These are phyloP conservation scores for Leptatherina wallacei DNA, from an alignment of 2,797 vertebrate genomes.

Conservation along the genomic window DNA sequence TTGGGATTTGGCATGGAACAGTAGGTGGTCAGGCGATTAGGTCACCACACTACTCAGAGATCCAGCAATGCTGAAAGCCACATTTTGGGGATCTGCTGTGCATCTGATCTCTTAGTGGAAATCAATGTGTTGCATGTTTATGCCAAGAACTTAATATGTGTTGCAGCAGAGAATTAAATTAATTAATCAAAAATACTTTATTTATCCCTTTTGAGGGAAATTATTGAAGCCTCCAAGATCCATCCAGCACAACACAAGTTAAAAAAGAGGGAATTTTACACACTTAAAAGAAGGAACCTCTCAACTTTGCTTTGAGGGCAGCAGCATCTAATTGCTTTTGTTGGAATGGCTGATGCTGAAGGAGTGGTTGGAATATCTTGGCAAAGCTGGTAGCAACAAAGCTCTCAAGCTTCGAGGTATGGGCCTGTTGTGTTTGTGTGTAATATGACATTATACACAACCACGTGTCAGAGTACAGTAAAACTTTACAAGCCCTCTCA, in stretches of 20 bases:
- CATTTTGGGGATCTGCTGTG: slow-evolving; percentile 59
- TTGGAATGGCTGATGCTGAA: slow-evolving; percentile 72
- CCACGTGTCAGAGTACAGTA: slow-evolving; percentile 26
- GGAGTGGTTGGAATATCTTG: slow-evolving; percentile 79
- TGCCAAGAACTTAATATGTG: slow-evolving; percentile 55
- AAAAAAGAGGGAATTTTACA: slow-evolving; percentile 77
- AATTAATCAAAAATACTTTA: too few species aligned
- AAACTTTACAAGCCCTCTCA: slow-evolving; percentile 18
- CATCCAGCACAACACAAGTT: slow-evolving; percentile 79
- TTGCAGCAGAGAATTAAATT: slow-evolving; percentile 52
- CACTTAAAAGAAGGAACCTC: slow-evolving; percentile 77
- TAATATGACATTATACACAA: slow-evolving; percentile 52
- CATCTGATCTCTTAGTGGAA: slow-evolving; percentile 73
- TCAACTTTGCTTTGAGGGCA: slow-evolving; percentile 73
- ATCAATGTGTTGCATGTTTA: slow-evolving; percentile 54
- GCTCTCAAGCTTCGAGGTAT: slow-evolving; percentile 65
- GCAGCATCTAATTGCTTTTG: slow-evolving; percentile 77
- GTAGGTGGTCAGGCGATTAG: slow-evolving; percentile 79
- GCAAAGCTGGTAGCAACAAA: slow-evolving; percentile 73
- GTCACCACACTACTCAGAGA: slow-evolving; percentile 66
- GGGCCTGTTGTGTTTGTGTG: slow-evolving; percentile 65
- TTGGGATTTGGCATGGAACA: slow-evolving; percentile 71
- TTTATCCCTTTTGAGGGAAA: too few species aligned
- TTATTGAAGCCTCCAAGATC: slow-evolving; percentile 75
- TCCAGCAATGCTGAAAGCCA: slow-evolving; percentile 72